Conservation (phyloP, 1,140 invertebrate species). For the Alviniconcha marisindica region DNA sequence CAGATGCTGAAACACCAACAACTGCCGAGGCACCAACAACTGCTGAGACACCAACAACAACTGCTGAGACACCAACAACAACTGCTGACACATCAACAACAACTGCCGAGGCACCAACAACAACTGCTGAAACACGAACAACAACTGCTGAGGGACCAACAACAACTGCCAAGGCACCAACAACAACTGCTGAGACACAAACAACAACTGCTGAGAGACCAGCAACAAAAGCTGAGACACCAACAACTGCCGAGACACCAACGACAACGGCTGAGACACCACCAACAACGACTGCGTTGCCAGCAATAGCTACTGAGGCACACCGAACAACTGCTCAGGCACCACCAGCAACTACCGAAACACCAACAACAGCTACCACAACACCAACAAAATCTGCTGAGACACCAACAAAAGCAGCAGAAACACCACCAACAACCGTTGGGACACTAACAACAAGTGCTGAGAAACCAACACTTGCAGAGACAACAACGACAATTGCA, state of each 20-base stretch:
- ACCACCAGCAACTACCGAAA: not conserved
- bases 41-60: constrained; percentile 19
- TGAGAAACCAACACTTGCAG: not conserved
- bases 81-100: constrained; percentile 1
- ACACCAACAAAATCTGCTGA: constrained; percentile 14
- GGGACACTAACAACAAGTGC: not conserved
- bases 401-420: constrained; percentile 16
- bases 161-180: not conserved
- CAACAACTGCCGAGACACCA: constrained; percentile 23
- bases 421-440: no score
- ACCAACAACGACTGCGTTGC: constrained; percentile 14
- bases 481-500: constrained; percentile 12
- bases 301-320: constrained; percentile 19
- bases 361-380: not conserved
- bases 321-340: not conserved
- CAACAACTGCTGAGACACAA: not conserved
- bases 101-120: constrained; percentile 11
- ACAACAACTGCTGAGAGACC: constrained; percentile 19
- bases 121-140: not conserved
- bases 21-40: constrained; percentile 6
- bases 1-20: not conserved
- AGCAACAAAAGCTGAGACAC: not conserved
- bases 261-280: constrained; percentile 7
- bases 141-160: constrained; percentile 10
- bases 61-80: constrained; percentile 1